These are phyloP conservation scores for Cotesia vestalis DNA, from an alignment of 1,140 invertebrate species.

Conservation along the genomic window DNA sequence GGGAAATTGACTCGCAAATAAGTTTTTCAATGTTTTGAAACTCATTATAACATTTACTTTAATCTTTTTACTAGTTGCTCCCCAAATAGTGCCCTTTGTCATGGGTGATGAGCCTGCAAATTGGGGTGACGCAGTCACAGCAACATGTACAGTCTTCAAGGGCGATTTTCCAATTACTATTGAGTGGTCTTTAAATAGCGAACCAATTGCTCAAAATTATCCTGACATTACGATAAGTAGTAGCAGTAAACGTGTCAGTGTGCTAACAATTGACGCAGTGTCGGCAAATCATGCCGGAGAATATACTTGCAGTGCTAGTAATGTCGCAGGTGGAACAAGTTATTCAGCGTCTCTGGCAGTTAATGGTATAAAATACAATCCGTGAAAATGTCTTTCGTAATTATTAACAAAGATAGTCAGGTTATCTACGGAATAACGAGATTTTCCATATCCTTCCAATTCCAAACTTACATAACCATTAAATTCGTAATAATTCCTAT, in stretches of 20 bases:
- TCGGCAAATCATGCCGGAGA: constrained; percentile 75
- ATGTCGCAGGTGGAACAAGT: constrained; percentile 73
- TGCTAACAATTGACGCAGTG: constrained; percentile 74
- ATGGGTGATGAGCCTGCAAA: constrained; percentile 76
- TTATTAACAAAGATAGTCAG: not conserved
- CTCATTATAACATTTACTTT: constrained; percentile 12
- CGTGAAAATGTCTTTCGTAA: constrained; percentile 6
- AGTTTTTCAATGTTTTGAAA: constrained; percentile 3
- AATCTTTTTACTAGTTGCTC: constrained; percentile 67
- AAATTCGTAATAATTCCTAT: constrained; percentile 23
- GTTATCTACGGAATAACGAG: constrained; percentile 18
- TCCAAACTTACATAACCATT: constrained; percentile 19
- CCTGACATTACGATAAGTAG: constrained; percentile 51
- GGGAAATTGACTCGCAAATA: constrained; percentile 18
- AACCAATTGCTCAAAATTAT: constrained; percentile 42
- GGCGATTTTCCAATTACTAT: constrained; percentile 75
- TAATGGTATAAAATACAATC: constrained; percentile 68
- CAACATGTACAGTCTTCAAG: constrained; percentile 75
- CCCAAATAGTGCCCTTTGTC: constrained; percentile 76
- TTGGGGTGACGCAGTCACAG: constrained; percentile 75
- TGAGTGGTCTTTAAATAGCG: constrained; percentile 66
- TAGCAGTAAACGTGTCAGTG: constrained; percentile 63
- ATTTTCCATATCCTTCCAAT: constrained; percentile 16
- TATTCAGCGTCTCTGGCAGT: constrained; percentile 73
- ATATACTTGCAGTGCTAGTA: constrained; percentile 77